Evolutionary conservation across 2,113 vertebrate species (phyloP), one percentile per base, ranked within the genome.

Genomic region (Apus apus): DNA sequence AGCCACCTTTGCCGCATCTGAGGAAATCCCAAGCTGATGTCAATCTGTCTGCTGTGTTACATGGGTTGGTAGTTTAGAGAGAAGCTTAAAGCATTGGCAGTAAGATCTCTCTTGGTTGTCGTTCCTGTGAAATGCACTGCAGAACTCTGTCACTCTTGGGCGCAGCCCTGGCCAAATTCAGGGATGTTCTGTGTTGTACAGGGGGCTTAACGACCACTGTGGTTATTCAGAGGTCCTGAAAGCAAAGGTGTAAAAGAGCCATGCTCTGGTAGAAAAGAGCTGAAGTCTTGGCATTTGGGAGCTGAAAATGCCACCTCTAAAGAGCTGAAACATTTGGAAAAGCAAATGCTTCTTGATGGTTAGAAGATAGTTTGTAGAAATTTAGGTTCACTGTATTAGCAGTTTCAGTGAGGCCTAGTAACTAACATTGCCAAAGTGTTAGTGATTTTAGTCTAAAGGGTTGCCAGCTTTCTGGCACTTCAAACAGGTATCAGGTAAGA

Each of bases 1-100:
- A 70, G 54, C 15, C 0, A 0, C 23, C 45, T 76, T 68, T 62
- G n/a, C 30, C 1, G 1, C 17, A 8, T 71, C 43, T 71, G 40
- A 82, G 56, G 46, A 87, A 43, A 15, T 18, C 64, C 17, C 64
- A 46, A 4, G 34, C 27, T 81, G 51, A 32, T 0, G 6, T 32
- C 0, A 0, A 62, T 79, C 66, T 82, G 29, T 60, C n/a, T 19
- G 38, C 53, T n/a, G 27, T 19, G 46, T 46, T 17, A 17, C 46
- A 8, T 15, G 8, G 40, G 15, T 21, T 60, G 16, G 45, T 58
- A 29, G 30, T 27, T 66, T 1, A 1, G 22, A 51, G 61, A 83
- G 68, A 71, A 93, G 53, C 68, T 64, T 36, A 90, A 78, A 32
- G 21, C 48, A 11, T 6, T 67, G 79, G 18, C 43, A 46, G 26